These are phyloP conservation scores for Mythimna loreyi DNA, from an alignment of 2,888 invertebrate genomes.

Conservation along the genomic window DNA sequence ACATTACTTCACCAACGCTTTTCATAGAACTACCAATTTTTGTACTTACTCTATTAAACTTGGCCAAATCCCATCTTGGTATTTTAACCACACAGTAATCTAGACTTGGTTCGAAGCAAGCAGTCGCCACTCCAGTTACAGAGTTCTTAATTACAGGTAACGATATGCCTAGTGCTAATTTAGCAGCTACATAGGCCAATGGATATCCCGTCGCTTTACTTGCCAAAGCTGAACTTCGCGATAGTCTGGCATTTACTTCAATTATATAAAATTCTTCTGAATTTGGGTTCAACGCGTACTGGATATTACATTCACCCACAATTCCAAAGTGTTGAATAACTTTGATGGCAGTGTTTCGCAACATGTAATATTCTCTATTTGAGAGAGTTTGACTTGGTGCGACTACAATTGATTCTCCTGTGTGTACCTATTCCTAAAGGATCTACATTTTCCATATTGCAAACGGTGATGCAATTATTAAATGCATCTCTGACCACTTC, in stretches of 20 bases:
- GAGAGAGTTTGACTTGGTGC: conserved; percentile 99
- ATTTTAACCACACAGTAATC: conserved; percentile 99
- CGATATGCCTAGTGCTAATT: conserved; percentile 96
- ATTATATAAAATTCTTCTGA: conserved; percentile 97
- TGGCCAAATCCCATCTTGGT: conserved; percentile 99
- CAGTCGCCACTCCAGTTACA: conserved; percentile 98
- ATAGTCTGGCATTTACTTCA: conserved; percentile 99
- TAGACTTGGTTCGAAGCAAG: conserved; percentile 99
- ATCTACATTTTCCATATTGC: conserved; percentile 99
- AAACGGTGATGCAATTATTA: conserved; percentile 99
- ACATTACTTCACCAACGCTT: conserved; percentile 99
- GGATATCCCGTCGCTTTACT: conserved; percentile 99
- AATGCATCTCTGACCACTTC: conserved; percentile 99
- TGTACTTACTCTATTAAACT: conserved; percentile 98
- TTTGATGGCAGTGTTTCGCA: conserved; percentile 98
- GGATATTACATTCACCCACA: conserved; percentile 99
- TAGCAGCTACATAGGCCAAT: conserved; percentile 99
- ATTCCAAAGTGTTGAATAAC: conserved; percentile 98
- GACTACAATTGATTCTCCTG: conserved; percentile 99
- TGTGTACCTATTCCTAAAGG: conserved; percentile 99
- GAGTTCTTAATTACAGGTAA: conserved; percentile 97
- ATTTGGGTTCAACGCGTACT: conserved; percentile 98
- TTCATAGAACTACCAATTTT: conserved; percentile 99
- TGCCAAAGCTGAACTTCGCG: conserved; percentile 99
- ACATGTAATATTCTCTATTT: conserved; percentile 98